Percentiles rank a stretch among this genome's conserved stretches.
Evolutionary conservation across 2,888 invertebrate genomes (phyloP).

Genomic region (Dryobotodes eremita): DNA sequence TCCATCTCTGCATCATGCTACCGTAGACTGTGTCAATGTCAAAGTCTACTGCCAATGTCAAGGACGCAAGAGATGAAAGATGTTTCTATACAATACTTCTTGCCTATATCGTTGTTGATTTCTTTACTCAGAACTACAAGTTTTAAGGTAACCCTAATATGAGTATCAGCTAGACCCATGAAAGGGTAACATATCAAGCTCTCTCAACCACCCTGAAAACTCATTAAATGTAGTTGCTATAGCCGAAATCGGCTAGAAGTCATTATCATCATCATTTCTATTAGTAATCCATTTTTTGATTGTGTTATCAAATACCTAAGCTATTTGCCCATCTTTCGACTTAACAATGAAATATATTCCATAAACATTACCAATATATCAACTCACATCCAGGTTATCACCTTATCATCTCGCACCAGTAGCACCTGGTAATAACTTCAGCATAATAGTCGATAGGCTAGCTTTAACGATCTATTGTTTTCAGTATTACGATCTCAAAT

Average conservation of each 20-base stretch:
- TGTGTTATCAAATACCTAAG: neutral
- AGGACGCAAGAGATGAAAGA: conserved; percentile 25
- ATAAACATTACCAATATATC: conserved; percentile 4
- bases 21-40: conserved; percentile 16
- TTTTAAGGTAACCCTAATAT: neutral
- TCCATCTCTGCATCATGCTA: neutral
- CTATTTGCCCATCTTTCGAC: neutral
- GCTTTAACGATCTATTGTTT: conserved; percentile 64
- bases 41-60: conserved; percentile 26
- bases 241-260: neutral
- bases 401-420: conserved; percentile 53
- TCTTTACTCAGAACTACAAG: neutral
- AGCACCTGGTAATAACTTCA: conserved; percentile 45
- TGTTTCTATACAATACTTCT: neutral
- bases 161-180: neutral
- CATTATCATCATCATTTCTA: neutral
- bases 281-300: neutral
- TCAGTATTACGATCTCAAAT: conserved; percentile 46
- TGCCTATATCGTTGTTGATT: neutral
- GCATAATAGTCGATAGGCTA: conserved; percentile 50
- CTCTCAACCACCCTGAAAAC: neutral
- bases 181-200: too few species aligned
- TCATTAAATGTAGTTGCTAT: neutral
- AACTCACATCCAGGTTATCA: conserved; percentile 34
- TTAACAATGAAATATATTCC: neutral